Evolutionary conservation across 2,797 vertebrate species (phyloP), one percentile per base, ranked within the genome.

Genomic region (Pteropus rufus): DNA sequence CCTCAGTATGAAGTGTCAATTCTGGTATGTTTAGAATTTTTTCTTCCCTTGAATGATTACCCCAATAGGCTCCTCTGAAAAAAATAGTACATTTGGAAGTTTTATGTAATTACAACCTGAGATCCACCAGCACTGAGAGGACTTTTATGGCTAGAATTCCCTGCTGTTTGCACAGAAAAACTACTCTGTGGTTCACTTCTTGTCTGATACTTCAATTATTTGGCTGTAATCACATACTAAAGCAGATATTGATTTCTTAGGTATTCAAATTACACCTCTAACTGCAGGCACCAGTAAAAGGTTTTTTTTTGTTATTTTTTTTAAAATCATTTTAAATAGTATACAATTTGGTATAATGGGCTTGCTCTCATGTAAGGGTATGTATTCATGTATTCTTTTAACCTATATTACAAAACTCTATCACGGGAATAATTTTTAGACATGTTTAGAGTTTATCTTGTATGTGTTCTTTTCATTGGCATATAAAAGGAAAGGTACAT

Each of bases 131-230:
- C 91, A 72, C 89, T 90, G 93, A 97, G 96, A 97, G 41, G 18
- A 85, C 93, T 65, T 96, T 94, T 95, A 23, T 79, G 86, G 93
- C 97, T 96, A 97, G 79, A 96, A 98, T 81, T 73, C 89, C 92
- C 97, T 95, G 97, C 97, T 98, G 97, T 80, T 95, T 96, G 73
- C 81, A 87, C 89, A 98, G 95, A 98, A 98, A 98, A 96, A 39
- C 54, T 97, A 39, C 54, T 97, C 95, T 86, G 36, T 95, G 95
- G 97, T 96, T 98, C 98, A 91, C 95, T 98, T 97, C 96, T 93
- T 97, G 97, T 98, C 95, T 98, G 98, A 98, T 98, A 98, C 98
- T 98, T 98, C 97, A 98, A 98, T 98, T 98, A 98, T 98, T 98
- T 97, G 90, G 83, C 95, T 97, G 93, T 97, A 98, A 98, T 98